Evolutionary conservation across 2,888 invertebrate genomes (phyloP), one percentile per base, ranked within the genome.

Genomic region (Machimus atricapillus): DNA sequence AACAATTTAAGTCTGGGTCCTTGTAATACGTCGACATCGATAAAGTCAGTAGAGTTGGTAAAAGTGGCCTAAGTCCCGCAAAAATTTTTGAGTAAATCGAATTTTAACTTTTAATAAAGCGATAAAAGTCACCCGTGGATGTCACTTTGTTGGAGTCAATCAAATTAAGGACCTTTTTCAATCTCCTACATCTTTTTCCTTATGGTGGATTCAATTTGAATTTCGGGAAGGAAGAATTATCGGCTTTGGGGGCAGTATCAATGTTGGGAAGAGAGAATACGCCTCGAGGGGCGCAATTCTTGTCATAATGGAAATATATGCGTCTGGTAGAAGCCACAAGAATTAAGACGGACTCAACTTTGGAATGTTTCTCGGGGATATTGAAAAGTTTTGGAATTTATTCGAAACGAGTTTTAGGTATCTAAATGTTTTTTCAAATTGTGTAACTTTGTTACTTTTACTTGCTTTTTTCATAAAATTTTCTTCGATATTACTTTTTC

Each of bases 91-190:
- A 82, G 37, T 58, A 82, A 82, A 82, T 82, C 23, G 82, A 82
- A 82, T 82, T 82, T 82, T 82, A 82, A 82, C 82, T 82, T 82
- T 82, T 82, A 82, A 82, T 82, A 82, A 82, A 82, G 34, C 82
- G 66, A 66, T 82, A 82, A 82, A 81, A 82, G 82, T 82, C 82
- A 58, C 58, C 82, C 82, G 82, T 82, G 58, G 82, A 82, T 82
- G 82, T 82, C 82, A 82, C 58, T 82, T 82, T 82, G 56, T 82
- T 31, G 82, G 52, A 56, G 66, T 82, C 58, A 82, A 82, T 82
- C 82, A 82, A 82, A 82, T 82, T 82, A 82, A 37, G 37, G 82
- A 82, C 82, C 82, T 82, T 82, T 82, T 82, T 58, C 82, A 82
- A 82, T 82, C 58, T 82, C 82, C 34, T 82, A 16, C 40, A 76